phyloP scores from a whole-genome alignment of 2,888 invertebrate species.

The Zaprionus bogoriensis region DNA sequence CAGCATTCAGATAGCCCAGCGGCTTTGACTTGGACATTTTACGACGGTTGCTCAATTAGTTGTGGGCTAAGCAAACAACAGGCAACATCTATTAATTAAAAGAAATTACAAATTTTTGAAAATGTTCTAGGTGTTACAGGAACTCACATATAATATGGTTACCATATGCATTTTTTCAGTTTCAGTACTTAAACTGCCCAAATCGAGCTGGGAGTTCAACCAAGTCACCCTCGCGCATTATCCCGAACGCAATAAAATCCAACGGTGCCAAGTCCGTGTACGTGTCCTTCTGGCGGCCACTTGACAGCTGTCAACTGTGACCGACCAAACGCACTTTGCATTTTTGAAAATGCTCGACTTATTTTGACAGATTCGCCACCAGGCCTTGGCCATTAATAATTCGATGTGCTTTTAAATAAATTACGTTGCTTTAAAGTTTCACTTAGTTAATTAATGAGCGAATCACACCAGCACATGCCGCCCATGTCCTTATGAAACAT shows the following conservation, averaged over 20 bases:
- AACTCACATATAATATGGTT: too few relatives aligned
- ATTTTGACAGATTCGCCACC: conserved; percentile 22
- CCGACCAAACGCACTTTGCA: conserved; percentile 15
- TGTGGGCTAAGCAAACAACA: not conserved
- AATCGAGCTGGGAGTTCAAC: not conserved
- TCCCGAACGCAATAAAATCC: conserved; percentile 26
- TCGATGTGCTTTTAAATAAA: conserved; percentile 50
- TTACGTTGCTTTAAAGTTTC: conserved; percentile 20
- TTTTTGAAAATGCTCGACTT: conserved; percentile 24
- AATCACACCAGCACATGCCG: not conserved
- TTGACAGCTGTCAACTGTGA: conserved; percentile 55
- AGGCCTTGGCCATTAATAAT: conserved; percentile 25
- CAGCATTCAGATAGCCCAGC: conserved; percentile 13
- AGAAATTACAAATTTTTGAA: too few relatives aligned
- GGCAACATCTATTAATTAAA: not conserved
- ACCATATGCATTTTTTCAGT: too few relatives aligned
- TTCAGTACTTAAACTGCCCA: too few relatives aligned
- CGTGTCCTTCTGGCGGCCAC: conserved; percentile 32
- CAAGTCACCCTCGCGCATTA: conserved; percentile 27
- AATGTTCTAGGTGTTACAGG: too few relatives aligned
- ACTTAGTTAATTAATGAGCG: conserved; percentile 38
- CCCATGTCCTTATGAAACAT: not conserved
- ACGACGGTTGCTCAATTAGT: conserved; percentile 16
- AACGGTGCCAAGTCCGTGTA: conserved; percentile 10
- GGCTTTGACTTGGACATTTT: conserved; percentile 2